Conservation (phyloP, 1,140 invertebrate genomes). For the Neodiprion lecontei region DNA sequence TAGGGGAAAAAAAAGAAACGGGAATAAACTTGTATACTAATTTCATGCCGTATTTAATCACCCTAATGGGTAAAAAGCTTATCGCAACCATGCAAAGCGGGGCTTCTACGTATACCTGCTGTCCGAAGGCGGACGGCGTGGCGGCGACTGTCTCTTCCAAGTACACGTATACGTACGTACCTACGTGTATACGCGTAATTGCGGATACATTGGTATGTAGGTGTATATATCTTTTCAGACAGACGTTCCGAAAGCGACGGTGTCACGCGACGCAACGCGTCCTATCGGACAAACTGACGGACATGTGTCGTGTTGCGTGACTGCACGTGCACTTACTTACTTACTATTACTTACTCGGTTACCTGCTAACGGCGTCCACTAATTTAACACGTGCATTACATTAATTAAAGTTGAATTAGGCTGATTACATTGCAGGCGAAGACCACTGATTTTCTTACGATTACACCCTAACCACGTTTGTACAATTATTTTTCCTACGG, state of each 20-base stretch:
- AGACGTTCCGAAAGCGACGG: background rate
- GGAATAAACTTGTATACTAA: constrained; percentile 25
- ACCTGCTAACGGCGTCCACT: background rate
- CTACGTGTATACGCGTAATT: no score
- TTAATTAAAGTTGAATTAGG: constrained; percentile 1
- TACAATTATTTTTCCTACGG: background rate
- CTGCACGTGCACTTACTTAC: background rate
- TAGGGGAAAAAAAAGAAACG: constrained; percentile 29
- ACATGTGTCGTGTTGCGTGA: constrained; percentile 1
- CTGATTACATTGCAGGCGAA: background rate
- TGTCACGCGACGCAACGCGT: background rate
- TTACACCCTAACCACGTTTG: no score
- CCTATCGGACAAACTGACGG: background rate
- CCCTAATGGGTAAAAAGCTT: constrained; percentile 54
- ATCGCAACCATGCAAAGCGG: constrained; percentile 47
- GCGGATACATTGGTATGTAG: no score
- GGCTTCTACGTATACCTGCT: background rate
- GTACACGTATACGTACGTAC: background rate
- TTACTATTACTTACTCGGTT: background rate
- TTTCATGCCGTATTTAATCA: constrained; percentile 45
- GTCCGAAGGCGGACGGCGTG: background rate
- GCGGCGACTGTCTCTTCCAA: background rate
- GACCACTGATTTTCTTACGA: background rate
- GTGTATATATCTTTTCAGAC: no score
- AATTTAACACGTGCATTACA: background rate